Base-by-base conservation (phyloP, 2,888 invertebrate species). In the Sphecodes monilicornis region DNA sequence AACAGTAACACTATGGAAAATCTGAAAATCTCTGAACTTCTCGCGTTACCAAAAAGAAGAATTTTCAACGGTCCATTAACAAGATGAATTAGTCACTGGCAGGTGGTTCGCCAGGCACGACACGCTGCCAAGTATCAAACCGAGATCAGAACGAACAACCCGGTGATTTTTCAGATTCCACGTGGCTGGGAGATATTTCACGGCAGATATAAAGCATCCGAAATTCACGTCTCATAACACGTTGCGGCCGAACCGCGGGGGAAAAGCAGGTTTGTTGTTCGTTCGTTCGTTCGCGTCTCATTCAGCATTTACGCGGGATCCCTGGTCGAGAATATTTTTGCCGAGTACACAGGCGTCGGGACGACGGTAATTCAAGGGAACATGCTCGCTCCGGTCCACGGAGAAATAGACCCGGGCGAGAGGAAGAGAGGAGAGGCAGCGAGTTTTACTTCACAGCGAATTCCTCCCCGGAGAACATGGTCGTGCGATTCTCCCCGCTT, bases 301-400 rank as follows among this genome's bases (percentile, higher is more conserved):
- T 88, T 88, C 87, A 85, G 69, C 85, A 85, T 89, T 88, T 82
- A 84, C 74, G 76, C 46, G 76, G 26, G 76, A 64, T 76, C 75
- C 81, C 80, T 22, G 54, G 75, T 60, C 41, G 76, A 68, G 80
- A 79, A 83, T 87, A 89, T 86, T 84, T 87, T 82, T 81, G 78
- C 57, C 69, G 64, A 46, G 68, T 36, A 68, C 66, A 75, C 76
- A 39, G 54, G 57, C 84, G 46, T 32, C 73, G 64, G 80, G 80
- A 68, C 80, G 79, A 72, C 76, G 78, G 87, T 89, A 89, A 89
- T 89, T 89, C 89, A 87, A 71, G 64, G 75, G 79, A 87, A 83
- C 89, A 78, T 79, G 75, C 72, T 80, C 69, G 80, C 83, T 60
- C 43, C 86, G 68, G 75, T 78, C 70, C 36, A 1, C 68, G 32